Evolutionary conservation across 2,888 invertebrate genomes (phyloP).

Genomic region (Meta bourneti): DNA sequence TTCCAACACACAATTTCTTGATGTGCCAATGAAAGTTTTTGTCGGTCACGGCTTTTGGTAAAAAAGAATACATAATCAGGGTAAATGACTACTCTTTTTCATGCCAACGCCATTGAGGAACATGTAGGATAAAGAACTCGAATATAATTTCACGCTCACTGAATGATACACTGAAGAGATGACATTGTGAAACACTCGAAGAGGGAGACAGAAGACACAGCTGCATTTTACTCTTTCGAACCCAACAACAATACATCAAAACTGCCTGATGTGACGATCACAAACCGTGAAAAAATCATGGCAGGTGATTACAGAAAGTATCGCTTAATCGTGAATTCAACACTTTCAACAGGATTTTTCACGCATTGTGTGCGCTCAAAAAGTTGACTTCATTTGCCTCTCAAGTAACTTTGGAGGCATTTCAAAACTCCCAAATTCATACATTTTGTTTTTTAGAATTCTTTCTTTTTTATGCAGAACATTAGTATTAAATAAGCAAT

Average conservation of each 20-base stretch:
- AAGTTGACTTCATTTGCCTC: too few relatives aligned
- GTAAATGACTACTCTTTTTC: background rate
- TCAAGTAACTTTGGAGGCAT: too few relatives aligned
- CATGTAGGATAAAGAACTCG: background rate
- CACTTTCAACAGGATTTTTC: background rate
- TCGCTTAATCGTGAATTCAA: background rate
- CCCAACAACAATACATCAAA: slow-evolving; percentile 1
- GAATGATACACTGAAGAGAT: slow-evolving; percentile 45
- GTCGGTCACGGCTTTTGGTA: background rate
- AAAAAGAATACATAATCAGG: background rate
- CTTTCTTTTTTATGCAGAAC: too few relatives aligned
- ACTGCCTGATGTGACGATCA: background rate
- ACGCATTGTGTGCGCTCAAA: too few relatives aligned
- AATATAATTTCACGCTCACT: slow-evolving; percentile 56
- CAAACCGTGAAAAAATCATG: background rate
- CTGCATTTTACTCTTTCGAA: slow-evolving; percentile 20
- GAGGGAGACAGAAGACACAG: background rate
- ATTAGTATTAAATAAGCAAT: too few relatives aligned
- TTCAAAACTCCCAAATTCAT: too few relatives aligned
- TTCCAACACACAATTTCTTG: background rate
- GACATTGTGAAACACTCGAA: slow-evolving; percentile 27
- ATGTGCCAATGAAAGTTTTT: background rate
- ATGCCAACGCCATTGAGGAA: background rate
- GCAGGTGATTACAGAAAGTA: background rate
- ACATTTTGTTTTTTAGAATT: too few relatives aligned